These are phyloP conservation scores for Cylindroiulus punctatus DNA, from an alignment of 2,888 invertebrate species.

Conservation along the genomic window DNA sequence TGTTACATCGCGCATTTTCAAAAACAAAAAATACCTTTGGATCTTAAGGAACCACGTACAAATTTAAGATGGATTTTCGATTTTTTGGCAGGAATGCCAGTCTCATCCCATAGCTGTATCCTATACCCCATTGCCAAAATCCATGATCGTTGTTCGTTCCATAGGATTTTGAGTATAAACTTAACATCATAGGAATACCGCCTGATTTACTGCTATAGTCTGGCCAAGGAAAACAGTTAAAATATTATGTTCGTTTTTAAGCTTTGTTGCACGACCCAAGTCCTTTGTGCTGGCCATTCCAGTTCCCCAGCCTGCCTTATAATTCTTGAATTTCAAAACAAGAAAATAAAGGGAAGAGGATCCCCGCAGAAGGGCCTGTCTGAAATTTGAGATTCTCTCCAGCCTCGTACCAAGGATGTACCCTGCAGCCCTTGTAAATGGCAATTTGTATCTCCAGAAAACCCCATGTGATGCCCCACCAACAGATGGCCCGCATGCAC, in stretches of 20 bases:
- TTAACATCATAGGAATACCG: not conserved
- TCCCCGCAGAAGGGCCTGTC: not conserved
- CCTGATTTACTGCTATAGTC: not conserved
- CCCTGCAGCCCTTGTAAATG: constrained; percentile 12
- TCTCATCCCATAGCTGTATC: too few species aligned
- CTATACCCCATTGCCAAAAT: too few species aligned
- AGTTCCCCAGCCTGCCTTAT: not conserved
- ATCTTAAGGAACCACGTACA: not conserved
- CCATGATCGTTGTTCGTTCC: too few species aligned
- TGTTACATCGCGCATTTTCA: not conserved
- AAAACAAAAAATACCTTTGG: not conserved
- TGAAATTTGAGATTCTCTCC: not conserved
- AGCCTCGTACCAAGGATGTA: not conserved
- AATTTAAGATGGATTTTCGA: too few species aligned
- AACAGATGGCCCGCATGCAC: constrained; percentile 16
- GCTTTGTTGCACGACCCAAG: not conserved
- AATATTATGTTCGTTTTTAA: not conserved
- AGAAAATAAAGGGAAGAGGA: not conserved
- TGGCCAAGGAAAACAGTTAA: not conserved
- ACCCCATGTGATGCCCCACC: not conserved
- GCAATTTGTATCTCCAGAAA: constrained; percentile 37
- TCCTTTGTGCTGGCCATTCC: not conserved
- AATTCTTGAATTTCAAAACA: constrained; percentile 32
- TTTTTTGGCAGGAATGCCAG: too few species aligned
- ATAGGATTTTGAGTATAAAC: too few species aligned